Evolutionary conservation across 2,888 invertebrate genomes (phyloP).

Genomic region (Oasisia sp.): DNA sequence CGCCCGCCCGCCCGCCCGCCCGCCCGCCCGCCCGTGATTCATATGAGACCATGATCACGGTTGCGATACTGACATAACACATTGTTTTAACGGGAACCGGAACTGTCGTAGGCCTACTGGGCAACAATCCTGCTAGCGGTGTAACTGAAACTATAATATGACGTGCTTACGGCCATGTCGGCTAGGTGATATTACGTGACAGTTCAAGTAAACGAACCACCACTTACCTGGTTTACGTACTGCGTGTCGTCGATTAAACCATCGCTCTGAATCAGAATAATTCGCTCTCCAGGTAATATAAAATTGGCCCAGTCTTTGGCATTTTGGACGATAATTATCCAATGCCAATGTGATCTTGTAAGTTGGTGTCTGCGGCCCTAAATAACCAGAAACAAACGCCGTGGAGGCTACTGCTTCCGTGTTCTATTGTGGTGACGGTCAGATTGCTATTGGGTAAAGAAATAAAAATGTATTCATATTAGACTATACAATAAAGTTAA

Average conservation of each 20-base stretch:
- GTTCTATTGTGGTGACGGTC: no score
- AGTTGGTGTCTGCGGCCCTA: neutral
- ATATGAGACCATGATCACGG: no score
- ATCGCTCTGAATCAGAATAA: neutral
- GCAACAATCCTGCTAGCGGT: no score
- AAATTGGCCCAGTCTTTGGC: neutral
- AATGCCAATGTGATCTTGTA: neutral
- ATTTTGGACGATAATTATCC: neutral
- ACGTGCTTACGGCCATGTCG: no score
- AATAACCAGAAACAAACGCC: neutral
- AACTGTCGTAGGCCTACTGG: neutral
- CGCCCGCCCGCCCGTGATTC: no score
- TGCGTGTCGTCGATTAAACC: neutral
- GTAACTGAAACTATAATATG: no score
- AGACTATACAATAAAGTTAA: no score
- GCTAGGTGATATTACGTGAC: neutral
- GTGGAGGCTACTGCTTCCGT: neutral
- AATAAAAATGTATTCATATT: no score
- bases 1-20: no score
- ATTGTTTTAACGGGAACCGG: neutral
- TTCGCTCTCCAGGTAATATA: neutral
- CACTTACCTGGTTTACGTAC: neutral
- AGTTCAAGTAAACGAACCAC: neutral
- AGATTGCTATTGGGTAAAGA: no score
- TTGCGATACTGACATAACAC: no score